These are phyloP conservation scores for Catalaphyllia jardinei DNA, from an alignment of 64 coral and sea anemone genomes.

Conservation along the genomic window DNA sequence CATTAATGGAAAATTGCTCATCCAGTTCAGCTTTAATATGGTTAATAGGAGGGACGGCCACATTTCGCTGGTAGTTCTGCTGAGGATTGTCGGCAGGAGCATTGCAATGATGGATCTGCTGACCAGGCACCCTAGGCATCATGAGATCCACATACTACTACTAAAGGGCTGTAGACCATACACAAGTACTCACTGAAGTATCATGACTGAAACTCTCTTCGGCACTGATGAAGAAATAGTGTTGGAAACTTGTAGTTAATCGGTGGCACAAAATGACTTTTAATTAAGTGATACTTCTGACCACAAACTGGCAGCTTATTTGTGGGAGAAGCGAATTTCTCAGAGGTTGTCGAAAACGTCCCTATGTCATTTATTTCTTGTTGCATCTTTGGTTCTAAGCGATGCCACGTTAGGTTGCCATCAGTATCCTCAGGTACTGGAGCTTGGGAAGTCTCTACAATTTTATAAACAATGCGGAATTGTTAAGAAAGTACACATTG, in stretches of 20 bases:
- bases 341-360: no score
- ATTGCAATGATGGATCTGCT: constrained; percentile 51
- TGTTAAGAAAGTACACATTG: constrained; percentile 18
- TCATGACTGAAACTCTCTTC: constrained; percentile 36
- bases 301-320: no score
- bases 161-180: constrained; percentile 51
- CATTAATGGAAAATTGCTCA: constrained; percentile 44
- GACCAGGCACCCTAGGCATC: constrained; percentile 58
- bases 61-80: constrained; percentile 52
- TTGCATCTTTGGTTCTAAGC: no score
- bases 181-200: constrained; percentile 54
- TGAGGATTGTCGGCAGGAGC: constrained; percentile 42
- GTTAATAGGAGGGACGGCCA: constrained; percentile 47
- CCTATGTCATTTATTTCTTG: no score
- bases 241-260: constrained; percentile 15
- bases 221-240: constrained; percentile 48
- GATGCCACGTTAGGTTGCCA: no score
- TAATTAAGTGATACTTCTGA: no score
- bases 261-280: no score
- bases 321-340: no score
- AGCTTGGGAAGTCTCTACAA: constrained; percentile 41
- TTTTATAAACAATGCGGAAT: constrained; percentile 45
- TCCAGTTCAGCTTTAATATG: constrained; percentile 58
- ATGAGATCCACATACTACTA: constrained; percentile 51
- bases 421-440: constrained; percentile 4